Evolutionary conservation across 2,888 invertebrate species (phyloP).

Genomic region (Euplexia lucipara): DNA sequence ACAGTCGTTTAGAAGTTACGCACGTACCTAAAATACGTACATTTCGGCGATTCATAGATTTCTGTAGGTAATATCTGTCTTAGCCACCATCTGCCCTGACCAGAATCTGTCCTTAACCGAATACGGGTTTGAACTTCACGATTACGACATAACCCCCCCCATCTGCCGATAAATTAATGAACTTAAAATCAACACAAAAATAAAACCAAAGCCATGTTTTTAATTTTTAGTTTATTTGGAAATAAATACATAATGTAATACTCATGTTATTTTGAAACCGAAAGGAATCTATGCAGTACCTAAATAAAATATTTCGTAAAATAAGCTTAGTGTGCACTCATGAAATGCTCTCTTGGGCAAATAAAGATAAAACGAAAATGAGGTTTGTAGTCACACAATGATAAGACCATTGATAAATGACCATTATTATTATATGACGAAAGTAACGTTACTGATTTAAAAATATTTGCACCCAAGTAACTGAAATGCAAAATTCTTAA

Average conservation of each 20-base stretch:
- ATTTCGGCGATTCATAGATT: too few relatives aligned
- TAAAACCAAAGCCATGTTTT: constrained; percentile 14
- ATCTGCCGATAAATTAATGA: too few relatives aligned
- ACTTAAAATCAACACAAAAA: constrained; percentile 4
- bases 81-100: too few relatives aligned
- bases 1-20: too few relatives aligned
- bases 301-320: background rate
- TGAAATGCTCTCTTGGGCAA: constrained; percentile 6
- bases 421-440: background rate
- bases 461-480: background rate
- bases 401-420: background rate
- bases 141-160: too few relatives aligned
- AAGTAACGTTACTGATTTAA: background rate
- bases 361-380: constrained; percentile 12
- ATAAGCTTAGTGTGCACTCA: constrained; percentile 9
- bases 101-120: too few relatives aligned
- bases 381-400: background rate
- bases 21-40: too few relatives aligned
- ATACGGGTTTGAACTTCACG: too few relatives aligned
- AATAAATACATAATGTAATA: constrained; percentile 41
- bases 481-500: too few relatives aligned
- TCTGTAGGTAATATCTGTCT: too few relatives aligned
- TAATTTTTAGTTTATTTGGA: constrained; percentile 36
- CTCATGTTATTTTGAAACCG: constrained; percentile 32
- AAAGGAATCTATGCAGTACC: constrained; percentile 9